Base-by-base conservation (phyloP, 2,888 invertebrate species). In the Tanypteryx hageni region DNA sequence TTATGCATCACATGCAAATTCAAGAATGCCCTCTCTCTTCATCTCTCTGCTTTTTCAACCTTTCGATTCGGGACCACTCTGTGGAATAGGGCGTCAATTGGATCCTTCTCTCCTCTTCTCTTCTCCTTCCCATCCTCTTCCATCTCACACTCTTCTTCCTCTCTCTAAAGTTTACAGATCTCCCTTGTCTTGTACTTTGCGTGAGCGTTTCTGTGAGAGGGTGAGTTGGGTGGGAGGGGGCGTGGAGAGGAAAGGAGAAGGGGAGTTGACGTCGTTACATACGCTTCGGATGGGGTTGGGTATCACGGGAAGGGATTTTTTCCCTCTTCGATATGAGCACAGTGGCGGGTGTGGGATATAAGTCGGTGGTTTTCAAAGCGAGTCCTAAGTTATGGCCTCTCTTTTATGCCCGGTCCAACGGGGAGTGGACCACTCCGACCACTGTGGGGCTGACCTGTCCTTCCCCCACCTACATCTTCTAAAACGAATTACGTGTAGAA, bases 401-500 rank as follows among this genome's bases (percentile, higher is more conserved):
- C 58, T 85, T 85, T 85, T 58, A 85, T 58, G 85, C 22, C 58
- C n/a, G 22, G 84, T 57, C 84, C 59, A 59, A 58, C 58, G 58
- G 58, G 59, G 56, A 85, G 85, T 58, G 85, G 58, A 22, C 85
- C 58, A 22, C n/a, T 27, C 85, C 22, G 58, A 9, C 44, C 31
- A 82, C 82, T 82, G 31, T 82, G 8, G 13, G 31, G 22, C n/a
- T 10, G 10, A 11, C 18, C 85, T n/a, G 22, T 27, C 85, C 58
- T n/a, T 58, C 22, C 22, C 22, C 59, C 22, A 85, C 85, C 27
- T 58, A 76, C 64, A 7, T 64, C n/a, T 44, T 44, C 83, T 13
- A 27, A 57, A 83, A 83, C 83, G 83, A 83, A 83, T 83, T 83
- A 83, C 83, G 44, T 22, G 76, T 27, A 27, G 76, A 76, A 76